Evolutionary conservation across 2,888 invertebrate genomes (phyloP), one percentile per base, ranked within the genome.

Genomic region (Clivina fossor): DNA sequence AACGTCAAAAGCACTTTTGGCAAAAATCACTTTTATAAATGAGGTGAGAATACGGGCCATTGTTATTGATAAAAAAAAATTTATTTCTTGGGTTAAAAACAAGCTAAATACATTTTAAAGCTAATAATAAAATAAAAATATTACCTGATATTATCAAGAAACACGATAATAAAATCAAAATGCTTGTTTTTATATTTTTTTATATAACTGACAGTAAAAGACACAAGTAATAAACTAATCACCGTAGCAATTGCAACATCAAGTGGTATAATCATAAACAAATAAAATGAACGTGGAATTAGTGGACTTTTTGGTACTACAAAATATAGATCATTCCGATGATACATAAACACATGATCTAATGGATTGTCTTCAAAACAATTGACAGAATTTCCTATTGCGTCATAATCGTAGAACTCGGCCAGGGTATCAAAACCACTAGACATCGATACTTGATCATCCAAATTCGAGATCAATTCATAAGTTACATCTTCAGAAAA

Each of bases 111-210:
- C n/a, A n/a, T n/a, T n/a, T n/a, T n/a, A n/a, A n/a, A n/a, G n/a
- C n/a, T n/a, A n/a, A n/a, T n/a, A n/a, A n/a, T n/a, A n/a, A n/a
- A 13, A 35, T 13, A 13, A 7, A 11, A 13, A n/a, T 2, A 15
- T 32, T 16, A 47, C 47, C 35, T 33, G 15, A 15, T 33, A 19
- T 18, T 47, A 47, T 47, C 47, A 32, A 47, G 20, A 8, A 47
- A n/a, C 5, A 33, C 20, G 7, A 33, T 11, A 13, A 28, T 33
- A 11, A 13, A 32, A 1, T 18, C 28, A 5, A 9, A 11, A 3
- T 13, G 16, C 16, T 28, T 9, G 28, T 2, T 30, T 11, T 22
- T 1, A 24, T 22, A 20, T 9, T 28, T 43, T 11, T 33, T 20
- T 8, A 22, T 15, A 22, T 9, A 47, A n/a, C 13, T n/a, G 20